phyloP scores from a whole-genome alignment of 92 coral and sea anemone species.

The Paragorgia papillata region DNA sequence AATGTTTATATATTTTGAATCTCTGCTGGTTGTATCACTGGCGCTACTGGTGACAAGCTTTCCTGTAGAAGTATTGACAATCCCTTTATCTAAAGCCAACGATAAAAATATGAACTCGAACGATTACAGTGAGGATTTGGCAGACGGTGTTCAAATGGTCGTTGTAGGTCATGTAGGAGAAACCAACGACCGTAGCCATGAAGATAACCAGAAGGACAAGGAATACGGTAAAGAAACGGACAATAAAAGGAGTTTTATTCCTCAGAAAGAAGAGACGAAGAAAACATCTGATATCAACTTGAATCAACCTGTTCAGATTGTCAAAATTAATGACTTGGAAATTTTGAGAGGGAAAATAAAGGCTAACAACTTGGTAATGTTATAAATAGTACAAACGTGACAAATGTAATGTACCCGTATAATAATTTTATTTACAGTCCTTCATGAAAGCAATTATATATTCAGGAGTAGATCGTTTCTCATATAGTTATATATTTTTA shows the following conservation, averaged over 20 bases:
- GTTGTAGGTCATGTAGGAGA: background rate
- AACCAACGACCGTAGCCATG: background rate
- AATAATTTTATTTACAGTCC: no score
- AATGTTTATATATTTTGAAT: no score
- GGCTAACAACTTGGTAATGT: constrained; percentile 58
- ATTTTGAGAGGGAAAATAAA: constrained; percentile 66
- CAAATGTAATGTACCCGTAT: no score
- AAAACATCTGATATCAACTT: background rate
- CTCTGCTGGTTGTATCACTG: background rate
- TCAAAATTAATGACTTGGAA: constrained; percentile 67
- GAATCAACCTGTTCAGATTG: constrained; percentile 67
- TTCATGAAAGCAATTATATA: no score
- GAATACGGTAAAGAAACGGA: background rate
- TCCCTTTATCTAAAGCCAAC: background rate
- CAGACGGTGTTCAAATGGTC: background rate
- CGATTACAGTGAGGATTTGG: background rate
- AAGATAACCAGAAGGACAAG: background rate
- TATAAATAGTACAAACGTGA: constrained; percentile 31
- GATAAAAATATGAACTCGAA: background rate
- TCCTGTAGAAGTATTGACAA: background rate
- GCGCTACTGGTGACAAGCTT: background rate
- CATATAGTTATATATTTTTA: no score
- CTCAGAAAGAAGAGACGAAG: background rate
- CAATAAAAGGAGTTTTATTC: background rate
- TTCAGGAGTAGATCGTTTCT: no score